Percentiles rank a stretch among this genome's conserved stretches.
These are phyloP conservation scores for Antitype chi DNA, from an alignment of 2,888 invertebrate genomes.

Conservation along the genomic window DNA sequence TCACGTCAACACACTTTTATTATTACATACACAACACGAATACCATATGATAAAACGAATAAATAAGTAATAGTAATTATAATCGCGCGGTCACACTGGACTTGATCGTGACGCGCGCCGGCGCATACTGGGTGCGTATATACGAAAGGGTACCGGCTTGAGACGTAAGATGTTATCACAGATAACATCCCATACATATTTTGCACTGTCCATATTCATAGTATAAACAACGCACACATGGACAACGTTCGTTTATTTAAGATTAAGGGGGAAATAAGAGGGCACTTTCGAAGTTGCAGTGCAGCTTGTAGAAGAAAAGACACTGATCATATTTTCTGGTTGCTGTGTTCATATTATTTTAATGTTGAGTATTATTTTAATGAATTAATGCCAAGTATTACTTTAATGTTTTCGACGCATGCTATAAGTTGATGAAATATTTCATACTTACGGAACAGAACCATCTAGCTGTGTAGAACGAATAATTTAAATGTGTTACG, in stretches of 20 bases:
- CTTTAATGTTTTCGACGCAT: no score
- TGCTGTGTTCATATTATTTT: neutral
- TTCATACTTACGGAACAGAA: no score
- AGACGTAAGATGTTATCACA: slow-evolving; percentile 30
- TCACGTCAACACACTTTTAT: slow-evolving; percentile 3
- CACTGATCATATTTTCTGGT: no score
- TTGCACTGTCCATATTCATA: neutral
- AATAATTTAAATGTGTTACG: no score
- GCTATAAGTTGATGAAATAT: no score
- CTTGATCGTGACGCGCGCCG: slow-evolving; percentile 24
- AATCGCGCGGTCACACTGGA: slow-evolving; percentile 14
- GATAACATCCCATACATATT: slow-evolving; percentile 5
- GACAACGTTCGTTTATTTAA: neutral
- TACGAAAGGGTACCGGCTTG: slow-evolving; percentile 20
- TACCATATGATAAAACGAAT: neutral
- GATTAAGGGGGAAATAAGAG: slow-evolving; percentile 3
- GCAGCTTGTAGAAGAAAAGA: neutral
- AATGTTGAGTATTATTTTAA: no score
- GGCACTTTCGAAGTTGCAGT: neutral
- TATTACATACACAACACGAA: slow-evolving; percentile 5
- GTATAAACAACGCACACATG: neutral
- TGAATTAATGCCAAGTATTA: no score
- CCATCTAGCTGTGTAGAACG: no score
- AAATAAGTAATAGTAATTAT: neutral
- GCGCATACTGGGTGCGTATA: slow-evolving; percentile 36